Percentiles rank a stretch among this genome's conserved stretches.
These are phyloP conservation scores for Eumaeus atala DNA, from an alignment of 1,140 invertebrate species.

Conservation along the genomic window DNA sequence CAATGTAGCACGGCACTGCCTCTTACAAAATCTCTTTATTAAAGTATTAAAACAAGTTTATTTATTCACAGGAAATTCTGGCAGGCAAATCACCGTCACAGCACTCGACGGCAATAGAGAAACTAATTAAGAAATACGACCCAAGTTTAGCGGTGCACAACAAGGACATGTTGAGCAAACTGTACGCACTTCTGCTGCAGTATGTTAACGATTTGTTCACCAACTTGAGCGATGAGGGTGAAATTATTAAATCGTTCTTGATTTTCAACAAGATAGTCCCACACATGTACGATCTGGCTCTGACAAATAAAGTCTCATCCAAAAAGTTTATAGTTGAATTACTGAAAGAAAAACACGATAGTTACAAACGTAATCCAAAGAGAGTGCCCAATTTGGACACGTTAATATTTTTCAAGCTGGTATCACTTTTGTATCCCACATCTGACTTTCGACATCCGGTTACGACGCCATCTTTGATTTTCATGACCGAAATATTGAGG, in stretches of 20 bases:
- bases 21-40: no score
- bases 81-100: constrained; percentile 76
- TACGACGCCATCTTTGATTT: constrained; percentile 87
- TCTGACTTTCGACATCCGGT: constrained; percentile 92
- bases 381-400: constrained; percentile 82
- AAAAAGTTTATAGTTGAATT: constrained; percentile 80
- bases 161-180: constrained; percentile 82
- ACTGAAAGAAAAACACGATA: constrained; percentile 83
- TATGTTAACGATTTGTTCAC: constrained; percentile 81
- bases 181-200: constrained; percentile 85
- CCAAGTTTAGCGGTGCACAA: constrained; percentile 84
- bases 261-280: constrained; percentile 78
- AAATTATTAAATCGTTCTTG: constrained; percentile 75
- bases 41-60: constrained; percentile 4
- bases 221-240: constrained; percentile 61
- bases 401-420: constrained; percentile 86
- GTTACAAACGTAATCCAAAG: constrained; percentile 78
- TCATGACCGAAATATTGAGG: constrained; percentile 87
- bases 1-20: no score
- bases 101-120: constrained; percentile 82
- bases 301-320: constrained; percentile 80
- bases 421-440: constrained; percentile 86
- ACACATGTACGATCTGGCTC: constrained; percentile 83
- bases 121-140: constrained; percentile 91
- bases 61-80: constrained; percentile 75